These are phyloP conservation scores for Prosapia bicincta DNA, from an alignment of 2,888 invertebrate genomes.

Conservation along the genomic window DNA sequence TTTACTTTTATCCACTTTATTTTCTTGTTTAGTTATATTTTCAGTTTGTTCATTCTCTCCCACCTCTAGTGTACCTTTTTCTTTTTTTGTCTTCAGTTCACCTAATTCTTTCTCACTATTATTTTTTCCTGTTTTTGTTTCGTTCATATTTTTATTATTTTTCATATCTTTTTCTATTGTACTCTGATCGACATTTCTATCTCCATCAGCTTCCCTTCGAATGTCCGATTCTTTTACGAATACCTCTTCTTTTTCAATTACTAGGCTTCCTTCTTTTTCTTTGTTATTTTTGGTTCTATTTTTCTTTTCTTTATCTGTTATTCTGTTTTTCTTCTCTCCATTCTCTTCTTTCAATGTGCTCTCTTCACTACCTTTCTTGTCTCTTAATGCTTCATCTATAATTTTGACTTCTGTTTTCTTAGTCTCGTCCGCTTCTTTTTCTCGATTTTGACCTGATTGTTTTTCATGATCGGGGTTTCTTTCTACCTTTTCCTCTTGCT, in stretches of 20 bases:
- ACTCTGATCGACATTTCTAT: constrained; percentile 33
- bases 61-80: no score
- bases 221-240: constrained; percentile 27
- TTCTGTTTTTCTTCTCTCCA: constrained; percentile 37
- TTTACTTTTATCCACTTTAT: no score
- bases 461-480: no score
- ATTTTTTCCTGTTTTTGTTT: constrained; percentile 40
- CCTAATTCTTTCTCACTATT: no score
- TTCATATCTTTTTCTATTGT: constrained; percentile 44
- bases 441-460: no score
- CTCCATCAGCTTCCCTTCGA: constrained; percentile 28
- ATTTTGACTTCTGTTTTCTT: constrained; percentile 28
- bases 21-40: no score
- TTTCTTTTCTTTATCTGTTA: constrained; percentile 33
- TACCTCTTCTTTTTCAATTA: no score
- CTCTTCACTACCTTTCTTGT: constrained; percentile 33
- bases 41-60: no score
- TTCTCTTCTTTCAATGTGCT: no score
- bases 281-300: constrained; percentile 19
- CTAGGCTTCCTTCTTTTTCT: constrained; percentile 20
- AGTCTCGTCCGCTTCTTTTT: no score
- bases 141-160: constrained; percentile 43
- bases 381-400: constrained; percentile 29
- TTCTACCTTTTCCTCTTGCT: no score
- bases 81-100: no score